Base-by-base conservation (phyloP, 2,113 vertebrate genomes). In the Arvicanthis niloticus region DNA sequence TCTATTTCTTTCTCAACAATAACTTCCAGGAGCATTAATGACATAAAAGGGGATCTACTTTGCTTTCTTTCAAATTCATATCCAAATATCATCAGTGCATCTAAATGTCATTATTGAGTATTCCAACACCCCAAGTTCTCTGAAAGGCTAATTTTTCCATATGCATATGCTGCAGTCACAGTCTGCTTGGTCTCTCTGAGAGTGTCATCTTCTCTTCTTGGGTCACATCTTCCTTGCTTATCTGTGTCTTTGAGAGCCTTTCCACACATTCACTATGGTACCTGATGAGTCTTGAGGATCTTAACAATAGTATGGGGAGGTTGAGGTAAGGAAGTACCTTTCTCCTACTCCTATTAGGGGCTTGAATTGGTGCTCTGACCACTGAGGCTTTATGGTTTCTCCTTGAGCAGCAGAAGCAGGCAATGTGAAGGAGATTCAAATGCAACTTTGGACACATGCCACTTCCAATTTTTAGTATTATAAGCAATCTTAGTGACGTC, bases 1-100 rank as follows among this genome's bases (percentile, higher is more conserved):
- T 81, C 88, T 73, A 67, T 53, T 58, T 88, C 34, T 26, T 58
- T 62, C 62, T 96, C 81, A 94, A 82, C 85, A 84, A 80, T 56
- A 80, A n/a, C 65, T 88, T 94, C 76, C 5, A 73, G 45, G 80
- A 91, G 65, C 40, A 73, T 51, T 68, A 91, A 72, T 82, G 17
- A 85, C 58, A 37, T 76, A 51, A 60, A 80, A 77, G 34, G 16
- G 5, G 17, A 87, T 91, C 45, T 91, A 13, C 1, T 53, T 94
- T 81, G 17, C 56, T 82, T 53, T 15, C 21, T 48, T n/a, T 53
- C 81, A 72, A 94, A 84, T 19, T 1, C 67, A 37, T 88, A 84
- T 82, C 80, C n/a, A 51, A 72, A 9, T 65, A 65, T 70, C 37
- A 45, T 72, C 60, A 65, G 12, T 40, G 21, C 77, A 42, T 58